Percentiles rank a stretch among this genome's conserved stretches.
phyloP scores from a whole-genome alignment of 2,797 vertebrate genomes.

The Intellagama lesueurii region DNA sequence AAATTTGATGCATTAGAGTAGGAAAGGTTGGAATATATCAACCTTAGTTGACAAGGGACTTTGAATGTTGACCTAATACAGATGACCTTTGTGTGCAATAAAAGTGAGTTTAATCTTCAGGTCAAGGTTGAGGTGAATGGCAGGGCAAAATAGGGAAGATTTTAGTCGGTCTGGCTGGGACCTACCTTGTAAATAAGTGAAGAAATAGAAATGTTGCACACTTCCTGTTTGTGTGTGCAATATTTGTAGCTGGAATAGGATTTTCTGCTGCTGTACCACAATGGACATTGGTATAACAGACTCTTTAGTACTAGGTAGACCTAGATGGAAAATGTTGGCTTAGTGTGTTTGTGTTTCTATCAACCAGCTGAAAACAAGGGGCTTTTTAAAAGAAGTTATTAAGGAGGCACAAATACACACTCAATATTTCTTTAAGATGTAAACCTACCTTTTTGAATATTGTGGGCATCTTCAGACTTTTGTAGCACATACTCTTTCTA shows the following conservation, averaged over 20 bases:
- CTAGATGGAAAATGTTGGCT: constrained; percentile 54
- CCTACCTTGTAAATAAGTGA: constrained; percentile 62
- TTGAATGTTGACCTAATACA: constrained; percentile 83
- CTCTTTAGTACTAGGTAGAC: constrained; percentile 51
- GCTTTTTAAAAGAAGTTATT: neutral
- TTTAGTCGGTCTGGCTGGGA: constrained; percentile 57
- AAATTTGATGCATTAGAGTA: constrained; percentile 83
- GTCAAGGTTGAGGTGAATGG: constrained; percentile 80
- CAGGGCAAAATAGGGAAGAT: constrained; percentile 64
- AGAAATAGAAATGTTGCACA: constrained; percentile 50
- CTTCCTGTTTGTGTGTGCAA: neutral
- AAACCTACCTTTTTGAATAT: constrained; percentile 62
- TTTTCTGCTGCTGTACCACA: constrained; percentile 27
- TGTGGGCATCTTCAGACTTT: constrained; percentile 62
- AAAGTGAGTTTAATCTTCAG: constrained; percentile 84
- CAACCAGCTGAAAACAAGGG: neutral
- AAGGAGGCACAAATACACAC: neutral
- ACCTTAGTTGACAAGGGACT: constrained; percentile 84
- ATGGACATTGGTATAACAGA: constrained; percentile 22
- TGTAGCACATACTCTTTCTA: constrained; percentile 54
- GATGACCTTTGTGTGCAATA: constrained; percentile 82
- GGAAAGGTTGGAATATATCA: constrained; percentile 85
- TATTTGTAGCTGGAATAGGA: neutral
- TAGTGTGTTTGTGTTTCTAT: constrained; percentile 16
- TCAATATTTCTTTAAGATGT: constrained; percentile 64